These are phyloP conservation scores for Linnaemya tessellans DNA, from an alignment of 2,888 invertebrate species.

Conservation along the genomic window DNA sequence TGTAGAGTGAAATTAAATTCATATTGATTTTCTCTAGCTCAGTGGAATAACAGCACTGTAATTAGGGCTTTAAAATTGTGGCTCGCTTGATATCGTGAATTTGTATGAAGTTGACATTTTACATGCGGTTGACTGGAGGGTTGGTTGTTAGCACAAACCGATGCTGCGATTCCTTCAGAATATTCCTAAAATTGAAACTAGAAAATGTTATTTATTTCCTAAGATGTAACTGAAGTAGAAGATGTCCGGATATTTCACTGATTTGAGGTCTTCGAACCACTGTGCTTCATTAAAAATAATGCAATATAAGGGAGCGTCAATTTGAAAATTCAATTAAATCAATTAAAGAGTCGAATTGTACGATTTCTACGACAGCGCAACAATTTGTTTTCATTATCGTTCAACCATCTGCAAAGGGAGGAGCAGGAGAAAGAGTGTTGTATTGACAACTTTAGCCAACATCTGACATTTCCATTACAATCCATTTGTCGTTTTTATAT, in stretches of 20 bases:
- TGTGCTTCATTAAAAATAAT: slow-evolving; percentile 33
- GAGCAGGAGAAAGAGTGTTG: neutral
- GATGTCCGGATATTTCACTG: neutral
- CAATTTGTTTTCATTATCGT: slow-evolving; percentile 23
- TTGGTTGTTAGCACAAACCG: too few species aligned
- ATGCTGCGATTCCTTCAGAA: too few species aligned
- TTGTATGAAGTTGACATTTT: too few species aligned
- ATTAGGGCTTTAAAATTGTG: too few species aligned
- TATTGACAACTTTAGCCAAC: slow-evolving; percentile 41
- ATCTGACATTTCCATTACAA: slow-evolving; percentile 50
- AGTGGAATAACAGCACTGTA: too few species aligned
- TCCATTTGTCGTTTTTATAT: slow-evolving; percentile 30
- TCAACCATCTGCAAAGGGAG: neutral
- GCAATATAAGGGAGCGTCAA: slow-evolving; percentile 36
- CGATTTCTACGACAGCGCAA: slow-evolving; percentile 12
- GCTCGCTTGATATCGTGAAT: too few species aligned
- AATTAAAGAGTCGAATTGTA: slow-evolving; percentile 59
- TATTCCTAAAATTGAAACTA: neutral
- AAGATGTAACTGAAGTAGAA: too few species aligned
- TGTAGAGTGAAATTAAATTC: too few species aligned
- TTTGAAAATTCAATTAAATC: slow-evolving; percentile 69
- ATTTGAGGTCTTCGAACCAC: neutral
- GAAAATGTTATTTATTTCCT: neutral
- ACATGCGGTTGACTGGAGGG: too few species aligned
- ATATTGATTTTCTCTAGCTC: too few species aligned